Evolutionary conservation across 2,113 vertebrate species (phyloP), one percentile per base, ranked within the genome.

Genomic region (Pelvicachromis taeniatus): DNA sequence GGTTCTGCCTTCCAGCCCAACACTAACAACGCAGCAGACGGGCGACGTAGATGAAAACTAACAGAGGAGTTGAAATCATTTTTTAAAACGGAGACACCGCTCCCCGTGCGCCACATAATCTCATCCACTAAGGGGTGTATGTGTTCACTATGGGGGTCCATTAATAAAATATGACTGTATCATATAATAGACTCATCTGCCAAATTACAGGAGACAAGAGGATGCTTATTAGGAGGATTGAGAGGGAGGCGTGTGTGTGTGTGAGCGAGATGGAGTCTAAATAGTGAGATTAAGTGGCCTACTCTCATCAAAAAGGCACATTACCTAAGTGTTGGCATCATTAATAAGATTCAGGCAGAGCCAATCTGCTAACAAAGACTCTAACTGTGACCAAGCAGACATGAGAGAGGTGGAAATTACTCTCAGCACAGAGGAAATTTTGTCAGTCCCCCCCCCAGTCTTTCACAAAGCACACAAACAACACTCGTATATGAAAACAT

Each of bases 101-200:
- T 91, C 92, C 91, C 89, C 53, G 82, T 73, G 87, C 77, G 82
- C 93, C 94, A 91, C 92, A 92, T 95, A 91, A 95, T 95, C 90
- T 92, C 93, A 90, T 91, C 88, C 93, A 93, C 92, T 75, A 83
- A 89, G 90, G 93, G 86, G 90, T 93, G 92, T 92, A 89, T 88
- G 93, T 92, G 93, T 92, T 93, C 93, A 58, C 93, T 88, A 65
- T 59, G 40, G 93, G 94, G 92, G 93, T 90, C 91, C 93, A 95
- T 95, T 95, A 95, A 95, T 95, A 95, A 95, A 94, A 95, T 94
- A 95, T 95, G 95, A 95, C 91, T 91, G 88, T 93, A 92, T 93
- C 92, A 93, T 94, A 95, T 94, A 95, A 95, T 95, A 95, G 94
- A 95, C 91, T 91, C 83, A 80, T 95, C 93, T 95, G 94, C 93